Conservation (phyloP, 2,113 vertebrate genomes). For the Nannospalax galili region DNA sequence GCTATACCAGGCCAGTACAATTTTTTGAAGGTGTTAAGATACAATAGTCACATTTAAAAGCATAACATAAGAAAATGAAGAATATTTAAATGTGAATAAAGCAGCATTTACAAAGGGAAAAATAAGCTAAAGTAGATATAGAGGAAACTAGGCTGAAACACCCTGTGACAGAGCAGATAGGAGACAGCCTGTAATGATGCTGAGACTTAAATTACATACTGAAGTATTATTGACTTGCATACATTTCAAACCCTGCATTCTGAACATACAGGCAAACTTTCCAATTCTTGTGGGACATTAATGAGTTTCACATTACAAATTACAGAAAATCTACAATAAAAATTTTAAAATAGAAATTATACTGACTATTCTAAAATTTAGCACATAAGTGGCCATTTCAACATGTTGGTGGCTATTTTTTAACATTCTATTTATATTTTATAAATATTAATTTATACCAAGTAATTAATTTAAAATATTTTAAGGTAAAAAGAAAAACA, state of each 20-base stretch:
- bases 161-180: neutral
- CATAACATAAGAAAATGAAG: neutral
- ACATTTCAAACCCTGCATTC: neutral
- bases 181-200: neutral
- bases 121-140: neutral
- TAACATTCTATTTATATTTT: slow-evolving; percentile 2
- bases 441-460: slow-evolving; percentile 17
- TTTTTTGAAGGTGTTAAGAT: neutral
- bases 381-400: neutral
- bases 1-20: neutral
- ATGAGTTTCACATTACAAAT: neutral
- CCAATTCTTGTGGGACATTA: neutral
- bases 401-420: neutral
- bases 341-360: neutral
- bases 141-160: neutral
- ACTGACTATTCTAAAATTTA: neutral
- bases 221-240: neutral
- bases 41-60: neutral
- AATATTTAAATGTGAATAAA: neutral
- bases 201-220: neutral
- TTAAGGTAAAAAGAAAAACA: neutral
- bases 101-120: neutral
- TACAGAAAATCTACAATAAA: neutral
- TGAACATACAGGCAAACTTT: neutral
- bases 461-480: neutral